Base-by-base conservation (phyloP, 2,797 vertebrate species). In the Peromyscus eremicus region DNA sequence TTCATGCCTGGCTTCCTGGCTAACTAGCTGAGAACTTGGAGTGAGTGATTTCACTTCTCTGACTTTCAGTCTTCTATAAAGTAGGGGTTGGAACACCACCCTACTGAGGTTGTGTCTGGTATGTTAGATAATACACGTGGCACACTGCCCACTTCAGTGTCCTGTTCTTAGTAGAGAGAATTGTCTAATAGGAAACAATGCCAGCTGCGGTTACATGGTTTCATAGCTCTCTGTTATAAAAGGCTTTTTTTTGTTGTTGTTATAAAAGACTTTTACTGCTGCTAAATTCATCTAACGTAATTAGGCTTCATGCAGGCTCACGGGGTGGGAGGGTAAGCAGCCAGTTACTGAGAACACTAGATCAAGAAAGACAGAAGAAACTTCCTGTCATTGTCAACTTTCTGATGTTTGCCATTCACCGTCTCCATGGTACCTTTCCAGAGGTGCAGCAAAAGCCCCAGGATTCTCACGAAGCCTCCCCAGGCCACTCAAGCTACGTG, bases 11-110 rank as follows among this genome's bases (percentile, higher is more conserved):
- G 70, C 37, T 86, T 94, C 19, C 34, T 27, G 11, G 87, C 32
- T 46, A 94, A 40, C 90, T 76, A 91, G 11, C n/a, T 92, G 55
- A 55, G 46, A 91, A 94, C 66, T 93, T 93, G 68, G 82, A 70
- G 16, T 52, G 76, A 83, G 14, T 77, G n/a, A 57, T 29, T 80
- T 84, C 91, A 79, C 11, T 32, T 52, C 2, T 93, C 34, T 79
- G 43, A 88, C 19, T 2, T 21, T 73, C 79, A n/a, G 29, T 79
- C 37, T 89, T 94, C 40, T 90, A 1, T 43, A 82, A 84, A 92
- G 10, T 57, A 11, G 37, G 52, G 14, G 27, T 60, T 52, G 17
- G 9, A 73, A n/a, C 2, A 82, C 13, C n/a, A 89, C 29, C 29
- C 71, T 34, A 5, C 55, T 82, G 70, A 91, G 68, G 16, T 6